Percentiles rank a stretch among this genome's conserved stretches.
Evolutionary conservation across 2,888 invertebrate genomes (phyloP).

Genomic region (Sericinus montela): DNA sequence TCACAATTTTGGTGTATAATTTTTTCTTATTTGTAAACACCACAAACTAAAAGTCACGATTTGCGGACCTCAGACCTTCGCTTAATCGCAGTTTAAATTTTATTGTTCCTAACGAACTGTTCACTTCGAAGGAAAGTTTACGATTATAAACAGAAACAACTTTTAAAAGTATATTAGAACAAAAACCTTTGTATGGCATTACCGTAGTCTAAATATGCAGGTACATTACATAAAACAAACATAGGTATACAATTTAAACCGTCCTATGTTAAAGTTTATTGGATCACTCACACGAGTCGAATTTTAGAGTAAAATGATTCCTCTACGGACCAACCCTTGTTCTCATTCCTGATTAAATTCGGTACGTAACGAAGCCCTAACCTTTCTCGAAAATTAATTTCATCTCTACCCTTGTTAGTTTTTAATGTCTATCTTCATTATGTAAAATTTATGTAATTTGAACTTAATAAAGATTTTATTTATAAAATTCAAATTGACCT

Average conservation of each 20-base stretch:
- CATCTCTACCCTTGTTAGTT: slow-evolving; percentile 30
- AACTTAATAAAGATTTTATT: not conserved
- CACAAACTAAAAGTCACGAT: too few species aligned
- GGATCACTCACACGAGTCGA: slow-evolving; percentile 17
- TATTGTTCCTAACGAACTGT: too few species aligned
- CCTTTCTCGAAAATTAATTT: slow-evolving; percentile 34
- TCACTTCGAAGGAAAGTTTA: too few species aligned
- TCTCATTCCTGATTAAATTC: slow-evolving; percentile 35
- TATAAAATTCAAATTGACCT: too few species aligned
- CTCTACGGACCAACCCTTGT: slow-evolving; percentile 20
- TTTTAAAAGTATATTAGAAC: too few species aligned
- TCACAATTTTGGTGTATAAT: too few species aligned
- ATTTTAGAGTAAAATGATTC: slow-evolving; percentile 13
- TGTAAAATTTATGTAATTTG: slow-evolving; percentile 2
- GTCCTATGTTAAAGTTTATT: slow-evolving; percentile 16
- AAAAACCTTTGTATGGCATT: too few species aligned
- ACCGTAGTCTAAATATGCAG: too few species aligned
- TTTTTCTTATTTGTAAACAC: too few species aligned
- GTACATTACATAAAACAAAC: not conserved
- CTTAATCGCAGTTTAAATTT: too few species aligned
- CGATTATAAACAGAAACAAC: too few species aligned
- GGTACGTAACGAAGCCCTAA: slow-evolving; percentile 31
- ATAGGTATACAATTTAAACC: slow-evolving; percentile 9
- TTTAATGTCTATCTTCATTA: slow-evolving; percentile 19
- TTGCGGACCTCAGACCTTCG: too few species aligned